Evolutionary conservation across 2,113 vertebrate genomes (phyloP).

Genomic region (Oxygymnocypris stewartii): DNA sequence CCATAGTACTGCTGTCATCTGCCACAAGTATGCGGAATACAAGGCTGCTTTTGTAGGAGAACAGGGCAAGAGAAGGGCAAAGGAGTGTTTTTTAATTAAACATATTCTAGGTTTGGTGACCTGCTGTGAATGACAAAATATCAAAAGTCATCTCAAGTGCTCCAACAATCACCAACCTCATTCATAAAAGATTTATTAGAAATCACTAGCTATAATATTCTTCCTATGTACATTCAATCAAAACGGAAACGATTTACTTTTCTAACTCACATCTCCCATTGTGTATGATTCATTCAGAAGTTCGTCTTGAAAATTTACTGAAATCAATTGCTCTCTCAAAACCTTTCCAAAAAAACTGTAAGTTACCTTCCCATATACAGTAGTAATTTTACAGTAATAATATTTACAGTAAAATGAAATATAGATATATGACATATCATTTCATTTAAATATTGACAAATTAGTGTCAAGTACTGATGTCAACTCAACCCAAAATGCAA

Average conservation of each 20-base stretch:
- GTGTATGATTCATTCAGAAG: not conserved
- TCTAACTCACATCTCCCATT: not conserved
- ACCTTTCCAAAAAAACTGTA: not conserved
- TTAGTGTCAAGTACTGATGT: no score
- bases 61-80: not conserved
- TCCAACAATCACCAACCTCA: not conserved
- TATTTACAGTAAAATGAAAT: no score
- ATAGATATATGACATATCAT: no score
- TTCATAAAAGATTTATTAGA: not conserved
- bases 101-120: slow-evolving; percentile 1
- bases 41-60: slow-evolving; percentile 6
- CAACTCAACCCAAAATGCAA: no score
- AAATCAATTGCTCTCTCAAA: no score
- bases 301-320: not conserved
- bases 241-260: not conserved
- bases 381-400: not conserved
- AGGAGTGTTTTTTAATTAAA: not conserved
- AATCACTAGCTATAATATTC: not conserved
- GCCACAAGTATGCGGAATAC: not conserved
- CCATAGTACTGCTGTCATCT: not conserved
- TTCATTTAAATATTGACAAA: no score
- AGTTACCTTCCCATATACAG: not conserved
- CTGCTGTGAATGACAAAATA: not conserved
- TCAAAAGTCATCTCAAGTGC: not conserved
- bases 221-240: not conserved